phyloP scores from a whole-genome alignment of 2,888 invertebrate genomes.

The Sphecodes monilicornis region DNA sequence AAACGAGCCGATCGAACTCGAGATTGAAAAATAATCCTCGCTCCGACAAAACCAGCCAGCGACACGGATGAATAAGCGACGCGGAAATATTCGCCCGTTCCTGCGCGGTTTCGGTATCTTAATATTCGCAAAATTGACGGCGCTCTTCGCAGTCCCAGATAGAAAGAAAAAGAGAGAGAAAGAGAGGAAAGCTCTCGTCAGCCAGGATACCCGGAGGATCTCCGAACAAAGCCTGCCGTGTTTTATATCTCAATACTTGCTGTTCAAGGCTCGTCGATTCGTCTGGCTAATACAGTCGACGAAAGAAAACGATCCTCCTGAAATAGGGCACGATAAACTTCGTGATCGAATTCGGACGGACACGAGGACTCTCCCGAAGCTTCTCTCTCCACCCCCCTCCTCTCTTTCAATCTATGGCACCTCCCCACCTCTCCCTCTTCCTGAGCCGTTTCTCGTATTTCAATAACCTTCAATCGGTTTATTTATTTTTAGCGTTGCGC shows the following conservation, averaged over 20 bases:
- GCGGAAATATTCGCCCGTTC: constrained; percentile 41
- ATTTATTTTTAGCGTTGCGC: background rate
- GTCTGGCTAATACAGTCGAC: constrained; percentile 38
- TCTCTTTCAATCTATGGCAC: background rate
- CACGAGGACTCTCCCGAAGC: background rate
- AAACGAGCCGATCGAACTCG: background rate
- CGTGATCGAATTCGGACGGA: background rate
- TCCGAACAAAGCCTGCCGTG: constrained; percentile 40
- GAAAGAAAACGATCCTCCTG: constrained; percentile 12
- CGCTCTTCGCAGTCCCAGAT: background rate
- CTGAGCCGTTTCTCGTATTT: background rate
- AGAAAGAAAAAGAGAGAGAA: background rate
- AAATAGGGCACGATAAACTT: background rate
- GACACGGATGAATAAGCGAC: background rate
- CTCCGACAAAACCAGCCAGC: background rate
- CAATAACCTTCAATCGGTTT: background rate
- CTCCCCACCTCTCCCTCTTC: too few relatives aligned
- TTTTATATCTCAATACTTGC: constrained; percentile 43
- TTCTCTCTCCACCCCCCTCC: background rate
- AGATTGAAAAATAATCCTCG: constrained; percentile 4
- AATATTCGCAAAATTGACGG: constrained; percentile 43
- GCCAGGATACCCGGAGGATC: constrained; percentile 11
- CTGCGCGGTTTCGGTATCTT: constrained; percentile 16
- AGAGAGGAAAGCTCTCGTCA: background rate
- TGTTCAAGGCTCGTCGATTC: constrained; percentile 25